These are phyloP conservation scores for Trypoxylon attenuatum DNA, from an alignment of 2,888 invertebrate genomes.

Conservation along the genomic window DNA sequence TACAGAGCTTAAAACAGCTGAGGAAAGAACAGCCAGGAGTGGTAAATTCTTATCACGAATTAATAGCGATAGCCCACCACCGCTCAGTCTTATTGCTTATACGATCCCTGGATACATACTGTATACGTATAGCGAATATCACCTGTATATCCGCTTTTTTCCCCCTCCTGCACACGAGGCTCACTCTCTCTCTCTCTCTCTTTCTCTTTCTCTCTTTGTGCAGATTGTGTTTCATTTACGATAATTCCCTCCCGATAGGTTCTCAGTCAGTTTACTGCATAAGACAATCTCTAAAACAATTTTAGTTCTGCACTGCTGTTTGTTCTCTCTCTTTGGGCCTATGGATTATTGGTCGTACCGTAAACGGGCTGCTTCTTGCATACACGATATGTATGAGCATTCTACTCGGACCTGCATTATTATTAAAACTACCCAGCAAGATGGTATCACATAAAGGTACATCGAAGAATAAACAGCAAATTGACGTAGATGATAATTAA, in stretches of 20 bases:
- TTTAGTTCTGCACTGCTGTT: slow-evolving; percentile 68
- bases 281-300: slow-evolving; percentile 21
- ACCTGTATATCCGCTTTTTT: no score
- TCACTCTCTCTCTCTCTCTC: no score
- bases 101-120: no score
- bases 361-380: slow-evolving; percentile 64
- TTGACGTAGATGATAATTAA: neutral
- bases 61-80: neutral
- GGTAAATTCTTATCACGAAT: slow-evolving; percentile 53
- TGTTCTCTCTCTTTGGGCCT: slow-evolving; percentile 63
- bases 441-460: slow-evolving; percentile 63
- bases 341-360: slow-evolving; percentile 66
- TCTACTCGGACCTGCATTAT: slow-evolving; percentile 63
- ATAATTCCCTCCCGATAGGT: no score
- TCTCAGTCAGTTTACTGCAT: no score
- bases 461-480: slow-evolving; percentile 13
- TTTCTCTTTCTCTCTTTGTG: no score
- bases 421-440: slow-evolving; percentile 60
- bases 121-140: no score
- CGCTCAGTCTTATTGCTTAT: no score
- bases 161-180: neutral
- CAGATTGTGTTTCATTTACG: no score
- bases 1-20: slow-evolving; percentile 59
- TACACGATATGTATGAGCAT: slow-evolving; percentile 66
- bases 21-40: slow-evolving; percentile 67